These are phyloP conservation scores for Maconellicoccus hirsutus DNA, from an alignment of 1,140 invertebrate genomes.

Conservation along the genomic window DNA sequence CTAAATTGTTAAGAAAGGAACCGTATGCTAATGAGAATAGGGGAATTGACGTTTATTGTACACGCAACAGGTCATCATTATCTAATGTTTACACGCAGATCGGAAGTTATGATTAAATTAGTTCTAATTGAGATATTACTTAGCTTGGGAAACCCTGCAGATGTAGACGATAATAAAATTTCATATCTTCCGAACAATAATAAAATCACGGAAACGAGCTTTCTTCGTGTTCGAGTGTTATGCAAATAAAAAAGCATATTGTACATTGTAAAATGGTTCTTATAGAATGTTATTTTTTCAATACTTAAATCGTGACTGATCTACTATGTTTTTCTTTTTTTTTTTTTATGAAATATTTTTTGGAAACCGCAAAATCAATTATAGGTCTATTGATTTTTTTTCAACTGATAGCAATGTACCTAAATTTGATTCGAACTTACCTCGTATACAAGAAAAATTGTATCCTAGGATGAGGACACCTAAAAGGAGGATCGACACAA, in stretches of 20 bases:
- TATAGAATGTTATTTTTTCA: neutral
- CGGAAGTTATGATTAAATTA: constrained; percentile 4
- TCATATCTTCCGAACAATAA: no score
- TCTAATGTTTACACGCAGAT: neutral
- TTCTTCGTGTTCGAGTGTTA: no score
- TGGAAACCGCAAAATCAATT: no score
- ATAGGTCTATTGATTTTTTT: no score
- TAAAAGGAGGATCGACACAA: constrained; percentile 63
- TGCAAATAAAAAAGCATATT: no score
- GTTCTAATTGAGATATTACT: neutral
- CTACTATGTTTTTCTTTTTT: no score
- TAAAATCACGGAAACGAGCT: no score
- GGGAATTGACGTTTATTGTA: neutral
- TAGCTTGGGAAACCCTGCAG: neutral
- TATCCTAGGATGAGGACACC: constrained; percentile 67
- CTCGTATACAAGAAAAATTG: constrained; percentile 73
- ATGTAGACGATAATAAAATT: neutral
- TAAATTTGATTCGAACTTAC: constrained; percentile 36
- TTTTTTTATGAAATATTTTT: no score
- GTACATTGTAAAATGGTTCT: neutral
- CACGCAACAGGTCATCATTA: neutral
- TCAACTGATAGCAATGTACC: no score
- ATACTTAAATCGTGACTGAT: no score
- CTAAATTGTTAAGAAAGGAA: neutral
- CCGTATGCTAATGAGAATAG: neutral